Conservation (phyloP, 2,797 vertebrate genomes). For the Chiropotes sagulatus region DNA sequence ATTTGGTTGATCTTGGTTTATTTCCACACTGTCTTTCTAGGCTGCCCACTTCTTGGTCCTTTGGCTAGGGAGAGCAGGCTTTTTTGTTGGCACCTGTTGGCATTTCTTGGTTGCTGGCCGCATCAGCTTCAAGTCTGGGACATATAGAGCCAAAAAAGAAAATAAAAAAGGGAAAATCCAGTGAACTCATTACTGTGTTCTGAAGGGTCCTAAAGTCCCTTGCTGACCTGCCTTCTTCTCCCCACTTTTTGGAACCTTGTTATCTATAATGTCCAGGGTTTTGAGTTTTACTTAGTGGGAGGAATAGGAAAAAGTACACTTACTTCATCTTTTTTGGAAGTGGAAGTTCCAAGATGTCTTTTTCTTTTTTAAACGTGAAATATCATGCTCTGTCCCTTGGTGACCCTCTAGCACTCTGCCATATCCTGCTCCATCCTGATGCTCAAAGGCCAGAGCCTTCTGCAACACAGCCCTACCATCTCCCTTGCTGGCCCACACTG, state of each 20-base stretch:
- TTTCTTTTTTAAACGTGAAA: background rate
- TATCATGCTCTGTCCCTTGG: background rate
- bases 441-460: background rate
- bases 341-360: background rate
- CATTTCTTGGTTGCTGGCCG: background rate
- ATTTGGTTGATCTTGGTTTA: background rate
- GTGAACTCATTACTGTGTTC: background rate
- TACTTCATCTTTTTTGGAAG: background rate
- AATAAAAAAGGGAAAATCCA: background rate
- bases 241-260: background rate
- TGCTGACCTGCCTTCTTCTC: background rate
- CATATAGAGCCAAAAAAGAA: background rate
- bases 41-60: background rate
- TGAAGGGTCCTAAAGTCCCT: background rate
- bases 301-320: background rate
- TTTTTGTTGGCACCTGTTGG: background rate
- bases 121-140: background rate
- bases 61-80: background rate
- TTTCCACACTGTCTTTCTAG: background rate
- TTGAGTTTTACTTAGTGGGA: background rate
- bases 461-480: accelerated
- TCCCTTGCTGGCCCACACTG: background rate
- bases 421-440: background rate
- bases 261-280: background rate
- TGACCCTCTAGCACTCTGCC: background rate